These are phyloP conservation scores for Tyrophagus putrescentiae DNA, from an alignment of 1,140 invertebrate genomes.

Conservation along the genomic window DNA sequence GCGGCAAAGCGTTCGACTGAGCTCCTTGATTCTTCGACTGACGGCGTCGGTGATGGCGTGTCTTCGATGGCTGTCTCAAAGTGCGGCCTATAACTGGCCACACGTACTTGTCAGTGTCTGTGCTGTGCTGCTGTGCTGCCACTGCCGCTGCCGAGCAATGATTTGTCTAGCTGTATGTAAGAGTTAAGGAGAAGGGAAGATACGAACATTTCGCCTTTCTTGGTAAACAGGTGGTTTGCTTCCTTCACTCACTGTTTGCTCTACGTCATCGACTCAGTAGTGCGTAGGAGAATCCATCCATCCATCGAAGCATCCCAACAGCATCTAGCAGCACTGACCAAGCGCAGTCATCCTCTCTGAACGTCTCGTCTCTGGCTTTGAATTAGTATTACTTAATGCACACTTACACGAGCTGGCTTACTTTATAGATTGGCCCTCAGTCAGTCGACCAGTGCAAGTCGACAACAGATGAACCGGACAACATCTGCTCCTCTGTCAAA, in stretches of 20 bases:
- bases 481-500: too few relatives aligned
- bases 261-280: conserved; percentile 1
- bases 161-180: conserved; percentile 13
- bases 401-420: too few relatives aligned
- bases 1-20: not conserved
- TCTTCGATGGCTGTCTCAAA: not conserved
- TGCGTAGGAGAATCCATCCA: conserved; percentile 14
- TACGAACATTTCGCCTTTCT: conserved; percentile 14
- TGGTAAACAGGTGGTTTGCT: conserved; percentile 15
- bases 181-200: conserved; percentile 14
- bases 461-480: too few relatives aligned
- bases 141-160: not conserved
- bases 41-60: conserved; percentile 8
- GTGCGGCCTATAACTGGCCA: not conserved
- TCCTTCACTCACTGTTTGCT: conserved; percentile 9
- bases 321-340: not conserved
- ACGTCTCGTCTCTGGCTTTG: conserved; percentile 1
- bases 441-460: too few relatives aligned
- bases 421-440: conserved; percentile 1
- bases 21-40: not conserved
- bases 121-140: too few relatives aligned
- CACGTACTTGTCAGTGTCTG: not conserved
- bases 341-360: conserved; percentile 1
- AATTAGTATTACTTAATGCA: conserved; percentile 15
- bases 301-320: conserved; percentile 5